Percentiles rank a stretch among this genome's conserved stretches.
phyloP scores from a whole-genome alignment of 1,140 invertebrate species.

The Druon quercuslanigerum region DNA sequence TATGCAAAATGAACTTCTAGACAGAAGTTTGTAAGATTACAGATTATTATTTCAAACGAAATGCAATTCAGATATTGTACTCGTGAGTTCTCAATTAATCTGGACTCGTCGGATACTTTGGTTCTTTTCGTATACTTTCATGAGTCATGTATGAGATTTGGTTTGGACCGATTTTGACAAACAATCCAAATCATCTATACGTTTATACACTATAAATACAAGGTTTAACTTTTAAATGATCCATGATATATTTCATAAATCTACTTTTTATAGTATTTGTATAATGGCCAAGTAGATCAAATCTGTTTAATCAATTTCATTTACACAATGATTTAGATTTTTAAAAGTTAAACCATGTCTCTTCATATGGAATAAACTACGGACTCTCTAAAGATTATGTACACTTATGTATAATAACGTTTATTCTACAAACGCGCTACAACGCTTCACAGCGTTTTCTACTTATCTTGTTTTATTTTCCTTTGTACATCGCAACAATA shows the following conservation, averaged over 20 bases:
- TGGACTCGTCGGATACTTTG: constrained; percentile 41
- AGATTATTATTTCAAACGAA: constrained; percentile 28
- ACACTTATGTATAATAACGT: constrained; percentile 67
- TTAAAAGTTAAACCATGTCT: constrained; percentile 36
- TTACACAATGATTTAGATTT: neutral
- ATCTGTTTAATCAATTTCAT: too few relatives aligned
- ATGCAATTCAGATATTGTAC: constrained; percentile 30
- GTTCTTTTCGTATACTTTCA: constrained; percentile 69
- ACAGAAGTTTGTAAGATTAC: constrained; percentile 43
- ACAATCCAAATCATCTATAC: constrained; percentile 54
- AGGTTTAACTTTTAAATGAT: constrained; percentile 36
- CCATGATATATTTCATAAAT: neutral
- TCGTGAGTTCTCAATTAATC: constrained; percentile 26
- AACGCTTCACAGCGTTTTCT: constrained; percentile 53
- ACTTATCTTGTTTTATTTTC: constrained; percentile 43
- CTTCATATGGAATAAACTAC: constrained; percentile 29
- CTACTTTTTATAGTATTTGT: neutral
- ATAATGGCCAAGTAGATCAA: too few relatives aligned
- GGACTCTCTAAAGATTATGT: constrained; percentile 40
- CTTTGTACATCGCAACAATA: constrained; percentile 72
- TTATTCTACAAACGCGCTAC: constrained; percentile 62
- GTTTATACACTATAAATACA: constrained; percentile 44
- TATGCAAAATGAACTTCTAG: constrained; percentile 63
- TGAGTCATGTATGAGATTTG: constrained; percentile 62
- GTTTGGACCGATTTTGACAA: constrained; percentile 63